Conservation (phyloP, 35 echinoderm and acorn worm genomes). For the Heliocidaris tuberculata region DNA sequence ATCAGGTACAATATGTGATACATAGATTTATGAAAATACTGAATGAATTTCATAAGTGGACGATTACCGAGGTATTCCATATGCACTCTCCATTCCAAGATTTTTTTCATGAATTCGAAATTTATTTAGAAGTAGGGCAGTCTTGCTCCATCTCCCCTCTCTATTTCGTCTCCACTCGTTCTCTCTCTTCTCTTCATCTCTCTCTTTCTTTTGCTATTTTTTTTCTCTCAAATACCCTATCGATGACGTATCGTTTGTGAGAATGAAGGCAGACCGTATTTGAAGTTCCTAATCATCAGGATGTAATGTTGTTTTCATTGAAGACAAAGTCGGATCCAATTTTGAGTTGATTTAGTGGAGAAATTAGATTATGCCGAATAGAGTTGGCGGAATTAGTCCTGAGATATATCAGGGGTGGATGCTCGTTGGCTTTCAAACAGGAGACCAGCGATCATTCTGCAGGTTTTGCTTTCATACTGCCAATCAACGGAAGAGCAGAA, state of each 20-base stretch:
- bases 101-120: constrained; percentile 25
- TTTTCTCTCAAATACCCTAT: background rate
- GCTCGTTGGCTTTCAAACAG: background rate
- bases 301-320: constrained; percentile 34
- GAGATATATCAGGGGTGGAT: background rate
- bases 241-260: constrained; percentile 3
- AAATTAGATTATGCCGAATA: constrained; percentile 35
- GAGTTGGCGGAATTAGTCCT: constrained; percentile 25
- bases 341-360: constrained; percentile 29
- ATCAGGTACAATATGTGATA: background rate
- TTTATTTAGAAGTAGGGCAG: background rate
- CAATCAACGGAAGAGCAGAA: background rate
- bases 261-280: background rate
- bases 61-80: background rate
- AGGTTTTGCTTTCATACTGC: background rate
- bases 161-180: background rate
- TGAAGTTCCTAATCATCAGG: constrained; percentile 6
- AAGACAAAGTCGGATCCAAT: constrained; percentile 43
- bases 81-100: background rate
- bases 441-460: background rate
- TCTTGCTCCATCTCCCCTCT: background rate
- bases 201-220: background rate
- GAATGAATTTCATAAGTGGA: constrained; percentile 15
- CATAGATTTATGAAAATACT: constrained; percentile 6
- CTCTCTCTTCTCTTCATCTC: background rate